These are phyloP conservation scores for Danio aesculapii DNA, from an alignment of 2,797 vertebrate species.

Conservation along the genomic window DNA sequence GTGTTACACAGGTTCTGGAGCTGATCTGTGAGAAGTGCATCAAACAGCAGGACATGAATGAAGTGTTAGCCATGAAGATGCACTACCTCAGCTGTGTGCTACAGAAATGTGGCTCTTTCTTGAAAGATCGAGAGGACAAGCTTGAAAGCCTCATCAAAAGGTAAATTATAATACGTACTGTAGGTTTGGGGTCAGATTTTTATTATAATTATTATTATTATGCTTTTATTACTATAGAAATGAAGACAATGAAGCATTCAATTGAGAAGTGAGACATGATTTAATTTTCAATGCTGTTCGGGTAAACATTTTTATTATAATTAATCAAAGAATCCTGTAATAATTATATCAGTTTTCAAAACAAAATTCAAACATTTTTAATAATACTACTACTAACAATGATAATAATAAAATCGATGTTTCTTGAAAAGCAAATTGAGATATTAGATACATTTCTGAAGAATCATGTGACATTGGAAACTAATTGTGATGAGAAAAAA, in stretches of 20 bases:
- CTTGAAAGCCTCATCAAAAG: conserved; percentile 91
- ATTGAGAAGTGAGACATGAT: neutral
- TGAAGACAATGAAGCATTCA: neutral
- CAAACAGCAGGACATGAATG: conserved; percentile 98
- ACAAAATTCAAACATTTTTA: no score
- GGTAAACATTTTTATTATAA: no score
- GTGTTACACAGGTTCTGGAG: conserved; percentile 84
- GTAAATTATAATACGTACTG: conserved; percentile 64
- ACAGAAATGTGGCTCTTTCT: conserved; percentile 88
- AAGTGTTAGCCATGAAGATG: conserved; percentile 98
- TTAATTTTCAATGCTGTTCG: neutral
- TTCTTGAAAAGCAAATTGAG: neutral
- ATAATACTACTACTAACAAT: no score
- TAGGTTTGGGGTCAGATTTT: neutral
- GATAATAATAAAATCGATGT: neutral
- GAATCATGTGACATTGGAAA: neutral
- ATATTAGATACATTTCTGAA: neutral
- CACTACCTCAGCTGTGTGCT: conserved; percentile 96
- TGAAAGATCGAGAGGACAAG: conserved; percentile 89
- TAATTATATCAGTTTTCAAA: no score
- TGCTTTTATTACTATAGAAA: no score
- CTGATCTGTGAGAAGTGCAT: conserved; percentile 96
- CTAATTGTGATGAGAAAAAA: neutral
- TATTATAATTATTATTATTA: no score
- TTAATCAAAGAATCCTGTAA: no score